Percentiles rank a stretch among this genome's conserved stretches.
These are phyloP conservation scores for Leptinotarsa tumamoca DNA, from an alignment of 2,888 invertebrate species.

Conservation along the genomic window DNA sequence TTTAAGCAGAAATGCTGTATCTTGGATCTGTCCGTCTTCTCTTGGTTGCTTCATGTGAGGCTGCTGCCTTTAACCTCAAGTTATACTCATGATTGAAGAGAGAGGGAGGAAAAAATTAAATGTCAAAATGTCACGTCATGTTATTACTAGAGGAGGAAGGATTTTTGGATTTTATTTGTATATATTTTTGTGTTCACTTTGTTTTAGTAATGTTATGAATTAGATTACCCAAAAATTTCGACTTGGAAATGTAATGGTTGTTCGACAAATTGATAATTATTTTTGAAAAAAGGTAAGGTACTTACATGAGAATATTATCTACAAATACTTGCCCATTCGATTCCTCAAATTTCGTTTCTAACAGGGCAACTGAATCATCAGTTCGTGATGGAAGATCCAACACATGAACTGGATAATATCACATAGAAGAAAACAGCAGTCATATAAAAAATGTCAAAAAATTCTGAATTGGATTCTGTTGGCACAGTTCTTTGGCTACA, in stretches of 20 bases:
- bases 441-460: slow-evolving; percentile 54
- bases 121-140: neutral
- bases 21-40: neutral
- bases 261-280: slow-evolving; percentile 23
- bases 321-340: neutral
- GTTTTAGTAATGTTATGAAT: slow-evolving; percentile 17
- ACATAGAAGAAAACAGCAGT: slow-evolving; percentile 48
- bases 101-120: neutral
- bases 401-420: slow-evolving; percentile 50
- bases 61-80: no score
- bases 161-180: slow-evolving; percentile 7
- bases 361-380: slow-evolving; percentile 21
- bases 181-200: slow-evolving; percentile 7
- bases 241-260: slow-evolving; percentile 31
- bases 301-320: neutral
- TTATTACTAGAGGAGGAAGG: neutral
- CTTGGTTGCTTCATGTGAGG: no score
- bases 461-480: slow-evolving; percentile 60
- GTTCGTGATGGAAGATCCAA: slow-evolving; percentile 50
- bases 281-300: slow-evolving; percentile 25
- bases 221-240: neutral
- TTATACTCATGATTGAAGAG: no score
- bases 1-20: neutral
- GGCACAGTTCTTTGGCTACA: slow-evolving; percentile 62
- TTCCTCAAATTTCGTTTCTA: neutral